phyloP scores from a whole-genome alignment of 1,140 invertebrate genomes.

The Drosophila ohnishii region DNA sequence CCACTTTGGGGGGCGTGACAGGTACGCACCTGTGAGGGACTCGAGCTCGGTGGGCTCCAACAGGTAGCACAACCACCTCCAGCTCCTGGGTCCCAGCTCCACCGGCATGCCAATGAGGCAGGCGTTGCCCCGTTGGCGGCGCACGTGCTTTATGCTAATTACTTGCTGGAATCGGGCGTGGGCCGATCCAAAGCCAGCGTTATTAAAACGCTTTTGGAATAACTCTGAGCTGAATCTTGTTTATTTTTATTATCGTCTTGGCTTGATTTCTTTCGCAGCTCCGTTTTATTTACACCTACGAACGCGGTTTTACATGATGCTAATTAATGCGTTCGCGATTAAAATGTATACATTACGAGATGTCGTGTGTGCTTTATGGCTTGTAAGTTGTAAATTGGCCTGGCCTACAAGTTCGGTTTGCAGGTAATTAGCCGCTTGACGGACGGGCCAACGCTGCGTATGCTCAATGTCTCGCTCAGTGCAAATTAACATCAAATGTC shows the following conservation, averaged over 20 bases:
- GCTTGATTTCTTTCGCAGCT: constrained; percentile 8
- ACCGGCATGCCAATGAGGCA: constrained; percentile 64
- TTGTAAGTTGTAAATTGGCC: constrained; percentile 43
- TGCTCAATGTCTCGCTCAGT: constrained; percentile 69
- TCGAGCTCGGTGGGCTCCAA: constrained; percentile 47
- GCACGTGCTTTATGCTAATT: constrained; percentile 81
- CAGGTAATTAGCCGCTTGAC: constrained; percentile 58
- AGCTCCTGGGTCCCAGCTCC: constrained; percentile 12
- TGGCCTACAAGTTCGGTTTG: constrained; percentile 45
- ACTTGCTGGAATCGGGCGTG: constrained; percentile 74
- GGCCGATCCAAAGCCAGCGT: constrained; percentile 23
- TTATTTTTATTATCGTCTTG: constrained; percentile 30
- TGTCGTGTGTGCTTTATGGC: constrained; percentile 52
- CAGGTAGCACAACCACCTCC: constrained; percentile 50
- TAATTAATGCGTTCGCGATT: constrained; percentile 59
- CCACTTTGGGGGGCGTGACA: constrained; percentile 46
- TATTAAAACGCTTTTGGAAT: constrained; percentile 46
- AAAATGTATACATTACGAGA: constrained; percentile 48
- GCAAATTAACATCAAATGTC: constrained; percentile 76
- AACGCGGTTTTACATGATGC: constrained; percentile 32
- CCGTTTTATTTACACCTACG: constrained; percentile 47
- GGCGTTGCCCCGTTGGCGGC: constrained; percentile 49
- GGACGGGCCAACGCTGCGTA: constrained; percentile 61
- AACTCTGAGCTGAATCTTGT: constrained; percentile 36
- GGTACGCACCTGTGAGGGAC: constrained; percentile 65